Percentiles rank a stretch among this genome's conserved stretches.
phyloP scores from a whole-genome alignment of 2,113 vertebrate species.

The Megaleporinus macrocephalus region DNA sequence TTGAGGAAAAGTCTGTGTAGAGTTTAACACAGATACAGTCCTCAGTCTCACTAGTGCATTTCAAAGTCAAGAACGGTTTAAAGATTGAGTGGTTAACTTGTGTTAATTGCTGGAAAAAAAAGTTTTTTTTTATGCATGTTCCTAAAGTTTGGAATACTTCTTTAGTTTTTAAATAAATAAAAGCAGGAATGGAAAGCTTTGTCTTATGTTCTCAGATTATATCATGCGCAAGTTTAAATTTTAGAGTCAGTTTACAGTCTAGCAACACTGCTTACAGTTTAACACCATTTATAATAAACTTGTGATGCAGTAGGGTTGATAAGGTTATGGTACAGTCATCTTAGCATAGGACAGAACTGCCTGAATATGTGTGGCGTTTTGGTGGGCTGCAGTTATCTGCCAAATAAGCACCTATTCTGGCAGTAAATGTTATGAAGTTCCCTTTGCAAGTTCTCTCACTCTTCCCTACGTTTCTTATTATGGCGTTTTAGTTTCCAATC shows the following conservation, averaged over 20 bases:
- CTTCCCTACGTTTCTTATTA: background rate
- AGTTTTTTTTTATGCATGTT: conserved; percentile 2
- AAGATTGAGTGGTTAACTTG: background rate
- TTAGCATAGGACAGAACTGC: no score
- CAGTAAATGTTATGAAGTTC: no score
- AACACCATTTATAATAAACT: no score
- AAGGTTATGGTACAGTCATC: no score
- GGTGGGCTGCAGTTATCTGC: no score
- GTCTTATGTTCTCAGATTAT: background rate
- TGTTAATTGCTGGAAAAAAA: conserved; percentile 20
- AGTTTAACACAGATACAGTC: background rate
- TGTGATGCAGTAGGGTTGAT: no score
- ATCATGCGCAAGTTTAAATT: background rate
- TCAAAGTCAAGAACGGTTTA: conserved; percentile 1
- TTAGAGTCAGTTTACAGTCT: background rate
- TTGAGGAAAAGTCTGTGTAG: no score
- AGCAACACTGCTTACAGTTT: background rate
- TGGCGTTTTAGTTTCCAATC: background rate
- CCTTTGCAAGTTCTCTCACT: no score
- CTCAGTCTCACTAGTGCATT: background rate
- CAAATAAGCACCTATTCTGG: no score
- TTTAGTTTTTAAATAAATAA: conserved; percentile 14
- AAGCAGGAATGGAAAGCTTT: background rate
- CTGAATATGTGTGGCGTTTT: no score
- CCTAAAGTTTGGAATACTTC: conserved; percentile 2